Evolutionary conservation across 2,797 vertebrate genomes (phyloP).

Genomic region (Leuciscus waleckii): DNA sequence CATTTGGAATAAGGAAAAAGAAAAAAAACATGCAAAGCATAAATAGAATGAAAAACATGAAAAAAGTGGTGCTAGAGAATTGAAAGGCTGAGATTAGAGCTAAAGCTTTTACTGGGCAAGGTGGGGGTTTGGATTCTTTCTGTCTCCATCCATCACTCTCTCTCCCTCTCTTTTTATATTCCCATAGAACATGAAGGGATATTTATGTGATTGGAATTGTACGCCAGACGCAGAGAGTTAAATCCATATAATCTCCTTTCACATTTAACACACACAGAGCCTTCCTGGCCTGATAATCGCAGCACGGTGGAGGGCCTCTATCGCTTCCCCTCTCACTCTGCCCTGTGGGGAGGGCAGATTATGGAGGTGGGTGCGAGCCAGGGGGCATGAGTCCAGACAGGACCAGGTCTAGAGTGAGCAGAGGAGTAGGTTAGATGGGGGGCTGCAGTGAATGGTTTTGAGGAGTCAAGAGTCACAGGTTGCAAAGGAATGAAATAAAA

Average conservation of each 20-base stretch:
- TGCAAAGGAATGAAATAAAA: not conserved
- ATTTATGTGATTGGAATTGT: conserved; percentile 86
- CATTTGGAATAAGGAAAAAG: not conserved
- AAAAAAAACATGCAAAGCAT: conserved; percentile 8
- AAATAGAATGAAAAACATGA: conserved; percentile 49
- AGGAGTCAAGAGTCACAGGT: conserved; percentile 7
- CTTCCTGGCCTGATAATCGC: conserved; percentile 80
- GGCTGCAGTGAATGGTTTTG: not conserved
- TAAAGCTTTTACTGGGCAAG: conserved; percentile 77
- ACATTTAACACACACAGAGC: conserved; percentile 86
- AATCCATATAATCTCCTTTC: conserved; percentile 93
- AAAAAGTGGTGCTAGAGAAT: conserved; percentile 58
- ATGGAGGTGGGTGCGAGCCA: conserved; percentile 25
- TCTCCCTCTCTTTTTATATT: conserved; percentile 66
- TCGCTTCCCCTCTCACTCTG: conserved; percentile 53
- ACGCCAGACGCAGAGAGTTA: conserved; percentile 89
- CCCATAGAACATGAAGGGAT: conserved; percentile 81
- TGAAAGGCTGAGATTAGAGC: conserved; percentile 75
- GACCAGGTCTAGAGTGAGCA: conserved; percentile 15
- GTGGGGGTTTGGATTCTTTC: conserved; percentile 66
- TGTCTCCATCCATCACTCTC: conserved; percentile 50
- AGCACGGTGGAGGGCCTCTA: conserved; percentile 81
- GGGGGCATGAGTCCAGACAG: conserved; percentile 22
- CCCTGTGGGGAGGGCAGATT: conserved; percentile 52
- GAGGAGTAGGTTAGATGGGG: not conserved